These are phyloP conservation scores for Ctenoplectra terminalis DNA, from an alignment of 1,140 invertebrate genomes.

Conservation along the genomic window DNA sequence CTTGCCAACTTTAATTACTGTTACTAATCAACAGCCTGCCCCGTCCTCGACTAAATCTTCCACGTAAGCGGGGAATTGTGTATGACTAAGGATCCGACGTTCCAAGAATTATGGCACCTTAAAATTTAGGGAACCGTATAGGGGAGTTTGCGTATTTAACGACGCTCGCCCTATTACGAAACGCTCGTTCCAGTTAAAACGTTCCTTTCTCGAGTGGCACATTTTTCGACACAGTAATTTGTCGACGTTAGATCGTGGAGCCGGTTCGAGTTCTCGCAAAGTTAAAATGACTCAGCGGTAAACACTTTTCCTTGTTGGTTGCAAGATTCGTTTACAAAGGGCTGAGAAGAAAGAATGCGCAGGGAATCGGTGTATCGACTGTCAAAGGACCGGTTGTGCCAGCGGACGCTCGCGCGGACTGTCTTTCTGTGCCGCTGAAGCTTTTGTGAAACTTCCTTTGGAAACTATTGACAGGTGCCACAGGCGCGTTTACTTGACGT, in stretches of 20 bases:
- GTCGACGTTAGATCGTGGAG: no score
- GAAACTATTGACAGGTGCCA: slow-evolving; percentile 67
- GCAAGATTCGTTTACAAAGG: neutral
- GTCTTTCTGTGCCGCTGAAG: slow-evolving; percentile 14
- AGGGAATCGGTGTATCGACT: neutral
- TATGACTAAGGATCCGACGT: slow-evolving; percentile 31
- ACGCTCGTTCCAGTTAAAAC: neutral
- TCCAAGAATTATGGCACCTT: slow-evolving; percentile 18
- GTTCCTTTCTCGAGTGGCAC: no score
- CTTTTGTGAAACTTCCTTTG: slow-evolving; percentile 60
- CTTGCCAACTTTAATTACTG: slow-evolving; percentile 35
- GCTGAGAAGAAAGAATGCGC: neutral
- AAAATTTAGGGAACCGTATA: neutral
- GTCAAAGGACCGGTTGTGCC: slow-evolving; percentile 1
- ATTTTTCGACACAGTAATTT: neutral
- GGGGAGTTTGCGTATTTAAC: neutral
- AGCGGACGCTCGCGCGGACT: neutral
- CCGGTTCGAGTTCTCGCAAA: neutral
- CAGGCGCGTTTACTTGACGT: slow-evolving; percentile 25
- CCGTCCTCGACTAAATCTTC: slow-evolving; percentile 19
- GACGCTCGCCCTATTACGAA: neutral
- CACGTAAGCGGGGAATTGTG: neutral
- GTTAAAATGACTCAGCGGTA: neutral
- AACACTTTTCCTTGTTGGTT: neutral
- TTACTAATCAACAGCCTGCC: slow-evolving; percentile 17